Conservation (phyloP, 2,888 invertebrate genomes). For the Branchellion lobata region DNA sequence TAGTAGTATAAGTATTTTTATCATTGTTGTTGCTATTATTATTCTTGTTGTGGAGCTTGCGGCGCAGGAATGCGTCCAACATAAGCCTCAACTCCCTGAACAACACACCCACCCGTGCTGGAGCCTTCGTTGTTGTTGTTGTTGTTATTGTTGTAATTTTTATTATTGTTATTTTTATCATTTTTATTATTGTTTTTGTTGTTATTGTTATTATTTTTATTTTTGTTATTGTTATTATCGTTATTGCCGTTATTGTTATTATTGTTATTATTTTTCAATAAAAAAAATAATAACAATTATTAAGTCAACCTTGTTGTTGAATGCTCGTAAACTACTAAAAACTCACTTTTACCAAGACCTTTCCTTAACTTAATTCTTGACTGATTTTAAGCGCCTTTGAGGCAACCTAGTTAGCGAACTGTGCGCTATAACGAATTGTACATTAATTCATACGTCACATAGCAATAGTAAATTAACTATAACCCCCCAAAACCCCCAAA, state of each 20-base stretch:
- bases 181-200: background rate
- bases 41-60: slow-evolving; percentile 53
- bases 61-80: slow-evolving; percentile 56
- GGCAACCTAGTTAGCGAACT: no score
- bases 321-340: no score
- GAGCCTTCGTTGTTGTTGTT: slow-evolving; percentile 53
- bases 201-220: background rate
- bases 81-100: slow-evolving; percentile 59
- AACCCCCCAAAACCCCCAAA: background rate
- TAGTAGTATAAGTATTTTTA: no score
- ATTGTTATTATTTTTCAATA: no score
- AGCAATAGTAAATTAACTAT: no score
- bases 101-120: slow-evolving; percentile 59
- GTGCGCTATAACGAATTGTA: no score
- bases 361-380: no score
- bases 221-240: background rate
- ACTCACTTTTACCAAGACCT: no score
- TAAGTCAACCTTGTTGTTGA: no score
- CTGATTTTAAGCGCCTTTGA: no score
- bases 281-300: no score
- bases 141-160: background rate
- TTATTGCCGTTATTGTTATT: background rate
- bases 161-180: background rate
- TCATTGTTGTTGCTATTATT: background rate
- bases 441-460: no score